A percentile compares a stretch with the other conserved stretches of the same genome.
Evolutionary conservation across 2,797 vertebrate genomes (phyloP).

Genomic region (Acanthis flammea): DNA sequence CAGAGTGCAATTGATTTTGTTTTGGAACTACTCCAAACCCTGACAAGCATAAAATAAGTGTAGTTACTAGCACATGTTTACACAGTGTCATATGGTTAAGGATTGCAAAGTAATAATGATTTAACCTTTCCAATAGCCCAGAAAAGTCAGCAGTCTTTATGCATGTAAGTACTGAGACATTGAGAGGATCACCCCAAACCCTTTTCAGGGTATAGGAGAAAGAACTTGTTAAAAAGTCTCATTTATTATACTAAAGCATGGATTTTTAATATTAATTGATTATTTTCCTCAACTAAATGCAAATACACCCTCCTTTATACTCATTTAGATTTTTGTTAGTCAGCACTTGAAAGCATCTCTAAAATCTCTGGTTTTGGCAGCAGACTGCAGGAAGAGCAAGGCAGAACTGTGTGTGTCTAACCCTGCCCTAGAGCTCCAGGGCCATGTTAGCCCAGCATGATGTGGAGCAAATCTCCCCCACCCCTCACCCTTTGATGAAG

Average conservation of each 20-base stretch:
- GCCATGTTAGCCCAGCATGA: background rate
- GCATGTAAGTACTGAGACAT: background rate
- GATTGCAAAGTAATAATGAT: background rate
- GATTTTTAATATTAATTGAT: background rate
- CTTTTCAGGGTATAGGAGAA: background rate
- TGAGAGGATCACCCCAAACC: background rate
- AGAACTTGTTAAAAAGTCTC: background rate
- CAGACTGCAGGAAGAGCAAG: background rate
- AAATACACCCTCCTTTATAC: background rate
- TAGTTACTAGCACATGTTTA: background rate
- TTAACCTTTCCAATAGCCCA: background rate
- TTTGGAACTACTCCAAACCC: conserved; percentile 11
- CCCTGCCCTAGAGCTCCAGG: background rate
- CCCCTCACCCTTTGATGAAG: background rate
- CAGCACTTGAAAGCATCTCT: background rate
- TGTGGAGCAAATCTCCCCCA: rapidly evolving
- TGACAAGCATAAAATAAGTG: background rate
- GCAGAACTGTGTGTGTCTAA: background rate
- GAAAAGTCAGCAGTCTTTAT: background rate
- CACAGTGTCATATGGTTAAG: background rate
- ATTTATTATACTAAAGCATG: background rate
- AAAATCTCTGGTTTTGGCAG: background rate
- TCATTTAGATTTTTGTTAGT: background rate
- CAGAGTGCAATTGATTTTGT: background rate
- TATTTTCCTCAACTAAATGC: background rate